phyloP scores from a whole-genome alignment of 2,888 invertebrate species.

The Nomada goodeniana region DNA sequence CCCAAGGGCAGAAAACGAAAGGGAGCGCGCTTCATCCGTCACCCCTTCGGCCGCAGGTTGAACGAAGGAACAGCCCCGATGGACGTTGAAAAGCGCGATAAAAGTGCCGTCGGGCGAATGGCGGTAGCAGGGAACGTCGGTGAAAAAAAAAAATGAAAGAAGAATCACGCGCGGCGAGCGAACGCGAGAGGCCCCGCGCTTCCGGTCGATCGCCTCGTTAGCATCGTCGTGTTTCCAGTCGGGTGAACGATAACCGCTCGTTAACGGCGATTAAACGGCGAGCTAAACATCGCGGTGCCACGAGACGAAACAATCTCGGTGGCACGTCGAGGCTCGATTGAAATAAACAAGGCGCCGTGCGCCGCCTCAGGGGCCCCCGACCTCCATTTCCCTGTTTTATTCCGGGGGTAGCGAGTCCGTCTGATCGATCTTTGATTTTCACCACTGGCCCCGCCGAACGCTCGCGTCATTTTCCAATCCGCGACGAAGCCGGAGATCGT shows the following conservation, averaged over 20 bases:
- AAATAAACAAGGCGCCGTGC: conserved; percentile 76
- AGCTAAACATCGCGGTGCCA: conserved; percentile 78
- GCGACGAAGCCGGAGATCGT: no score
- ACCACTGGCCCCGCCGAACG: background rate
- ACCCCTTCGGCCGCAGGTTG: no score
- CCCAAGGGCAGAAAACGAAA: no score
- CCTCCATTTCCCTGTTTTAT: conserved; percentile 46
- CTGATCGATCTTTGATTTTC: conserved; percentile 53
- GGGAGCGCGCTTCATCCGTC: no score
- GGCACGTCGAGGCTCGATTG: conserved; percentile 75
- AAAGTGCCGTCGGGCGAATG: conserved; percentile 5
- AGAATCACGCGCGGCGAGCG: conserved; percentile 57
- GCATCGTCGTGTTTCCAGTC: conserved; percentile 79
- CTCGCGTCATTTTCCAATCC: background rate
- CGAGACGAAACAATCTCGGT: conserved; percentile 82
- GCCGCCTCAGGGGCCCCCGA: conserved; percentile 46
- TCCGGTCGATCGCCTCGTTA: conserved; percentile 79
- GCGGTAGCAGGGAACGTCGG: conserved; percentile 1
- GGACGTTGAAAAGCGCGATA: conserved; percentile 18
- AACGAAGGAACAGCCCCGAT: background rate
- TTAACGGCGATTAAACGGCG: conserved; percentile 81
- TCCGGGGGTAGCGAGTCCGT: conserved; percentile 25
- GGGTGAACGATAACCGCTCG: conserved; percentile 81
- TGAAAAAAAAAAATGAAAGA: conserved; percentile 44
- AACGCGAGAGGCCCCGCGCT: conserved; percentile 70